Conservation (phyloP, 2,888 invertebrate genomes). For the Epirrhoe alternata region DNA sequence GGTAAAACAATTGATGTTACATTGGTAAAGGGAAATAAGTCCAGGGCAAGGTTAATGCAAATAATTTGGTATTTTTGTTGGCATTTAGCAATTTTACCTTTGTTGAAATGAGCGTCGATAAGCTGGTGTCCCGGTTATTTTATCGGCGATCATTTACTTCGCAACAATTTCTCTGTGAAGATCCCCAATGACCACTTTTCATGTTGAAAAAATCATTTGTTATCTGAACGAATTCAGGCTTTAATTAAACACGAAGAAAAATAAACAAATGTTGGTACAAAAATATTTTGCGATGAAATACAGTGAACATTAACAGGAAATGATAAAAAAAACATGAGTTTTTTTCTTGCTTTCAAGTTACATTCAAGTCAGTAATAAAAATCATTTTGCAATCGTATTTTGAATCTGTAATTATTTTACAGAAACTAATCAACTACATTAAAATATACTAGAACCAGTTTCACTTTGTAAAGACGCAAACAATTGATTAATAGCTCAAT, state of each 20-base stretch:
- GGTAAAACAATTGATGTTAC: too few relatives aligned
- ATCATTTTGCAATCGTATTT: too few relatives aligned
- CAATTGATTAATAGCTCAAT: too few relatives aligned
- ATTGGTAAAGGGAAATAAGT: too few relatives aligned
- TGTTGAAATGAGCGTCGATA: background rate
- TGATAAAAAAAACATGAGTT: background rate
- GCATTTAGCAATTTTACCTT: background rate
- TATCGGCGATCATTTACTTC: conserved; percentile 11
- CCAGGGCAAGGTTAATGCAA: background rate
- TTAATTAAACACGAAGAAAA: conserved; percentile 13
- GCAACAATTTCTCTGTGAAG: conserved; percentile 7
- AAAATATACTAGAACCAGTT: too few relatives aligned
- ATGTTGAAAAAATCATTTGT: conserved; percentile 16
- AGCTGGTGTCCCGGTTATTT: background rate
- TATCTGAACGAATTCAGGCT: conserved; percentile 13
- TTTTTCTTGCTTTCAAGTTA: background rate
- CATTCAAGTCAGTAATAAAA: too few relatives aligned
- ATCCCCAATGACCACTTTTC: conserved; percentile 28
- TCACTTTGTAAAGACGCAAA: too few relatives aligned
- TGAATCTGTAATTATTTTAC: too few relatives aligned
- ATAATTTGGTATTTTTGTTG: background rate
- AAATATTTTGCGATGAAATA: background rate
- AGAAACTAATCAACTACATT: too few relatives aligned
- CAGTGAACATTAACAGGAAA: background rate
- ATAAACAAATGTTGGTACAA: conserved; percentile 4